Evolutionary conservation across 2,888 invertebrate genomes (phyloP).

Genomic region (Hirtodrosophila histrioides): DNA sequence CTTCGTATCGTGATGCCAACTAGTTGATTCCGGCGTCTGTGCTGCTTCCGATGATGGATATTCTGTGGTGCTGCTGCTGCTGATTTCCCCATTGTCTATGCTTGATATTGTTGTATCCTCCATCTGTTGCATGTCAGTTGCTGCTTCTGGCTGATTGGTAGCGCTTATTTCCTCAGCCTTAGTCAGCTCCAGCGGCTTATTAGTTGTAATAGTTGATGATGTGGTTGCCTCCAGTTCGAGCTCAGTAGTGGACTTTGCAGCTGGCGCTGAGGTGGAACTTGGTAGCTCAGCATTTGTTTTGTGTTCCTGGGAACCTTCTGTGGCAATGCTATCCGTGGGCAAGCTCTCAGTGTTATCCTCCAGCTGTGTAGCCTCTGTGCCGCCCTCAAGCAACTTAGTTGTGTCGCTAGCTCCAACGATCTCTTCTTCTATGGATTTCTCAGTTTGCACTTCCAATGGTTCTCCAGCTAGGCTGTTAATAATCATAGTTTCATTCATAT

Average conservation of each 20-base stretch:
- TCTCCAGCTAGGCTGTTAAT: too few species aligned
- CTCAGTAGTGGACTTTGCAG: too few species aligned
- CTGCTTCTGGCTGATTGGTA: too few species aligned
- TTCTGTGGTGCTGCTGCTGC: conserved; percentile 29
- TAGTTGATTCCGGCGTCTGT: conserved; percentile 60
- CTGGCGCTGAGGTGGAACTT: neutral
- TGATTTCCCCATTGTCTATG: conserved; percentile 1
- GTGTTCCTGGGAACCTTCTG: neutral
- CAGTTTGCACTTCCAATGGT: too few species aligned
- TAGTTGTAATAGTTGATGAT: too few species aligned
- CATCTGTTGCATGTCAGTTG: neutral
- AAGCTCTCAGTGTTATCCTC: neutral
- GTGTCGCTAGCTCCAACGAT: too few species aligned
- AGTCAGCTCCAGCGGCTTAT: too few species aligned
- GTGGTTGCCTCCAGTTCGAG: too few species aligned
- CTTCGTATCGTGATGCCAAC: conserved; percentile 38
- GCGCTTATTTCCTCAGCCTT: too few species aligned
- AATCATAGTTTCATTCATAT: neutral
- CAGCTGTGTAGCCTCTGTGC: neutral
- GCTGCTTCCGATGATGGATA: conserved; percentile 47
- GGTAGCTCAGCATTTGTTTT: neutral
- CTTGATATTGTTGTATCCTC: neutral
- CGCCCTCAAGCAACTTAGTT: neutral
- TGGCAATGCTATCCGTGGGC: neutral
- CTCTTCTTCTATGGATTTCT: too few species aligned